Percentiles rank a stretch among this genome's conserved stretches.
These are phyloP conservation scores for Triplophysa yarkandensis DNA, from an alignment of 2,797 vertebrate species.

Conservation along the genomic window DNA sequence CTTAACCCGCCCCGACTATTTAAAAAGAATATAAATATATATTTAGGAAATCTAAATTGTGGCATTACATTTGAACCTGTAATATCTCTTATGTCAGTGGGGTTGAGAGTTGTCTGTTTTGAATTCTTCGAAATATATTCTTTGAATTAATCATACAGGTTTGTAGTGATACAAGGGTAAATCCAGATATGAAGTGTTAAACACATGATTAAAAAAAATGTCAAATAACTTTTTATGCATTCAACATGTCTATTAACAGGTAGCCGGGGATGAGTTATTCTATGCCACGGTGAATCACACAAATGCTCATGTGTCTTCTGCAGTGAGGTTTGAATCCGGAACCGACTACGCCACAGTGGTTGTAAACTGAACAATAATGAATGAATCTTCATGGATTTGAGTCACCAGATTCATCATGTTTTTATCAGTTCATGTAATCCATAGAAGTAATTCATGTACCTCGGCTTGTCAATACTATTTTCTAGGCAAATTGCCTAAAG, in stretches of 20 bases:
- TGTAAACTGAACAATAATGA: background rate
- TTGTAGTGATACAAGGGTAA: too few relatives aligned
- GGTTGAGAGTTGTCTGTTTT: too few relatives aligned
- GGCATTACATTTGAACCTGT: background rate
- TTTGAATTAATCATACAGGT: too few relatives aligned
- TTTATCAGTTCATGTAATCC: background rate
- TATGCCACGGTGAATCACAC: conserved; percentile 48
- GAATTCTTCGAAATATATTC: background rate
- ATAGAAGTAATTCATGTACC: background rate
- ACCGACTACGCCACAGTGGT: conserved; percentile 53
- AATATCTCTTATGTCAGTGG: background rate
- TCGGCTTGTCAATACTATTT: background rate
- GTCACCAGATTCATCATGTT: background rate
- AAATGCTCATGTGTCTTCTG: background rate
- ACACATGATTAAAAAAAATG: too few relatives aligned
- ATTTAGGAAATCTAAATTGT: background rate
- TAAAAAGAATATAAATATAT: background rate
- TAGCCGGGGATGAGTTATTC: conserved; percentile 41
- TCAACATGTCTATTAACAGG: conserved; percentile 16
- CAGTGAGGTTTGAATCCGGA: conserved; percentile 15
- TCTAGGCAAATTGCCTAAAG: background rate
- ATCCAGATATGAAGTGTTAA: too few relatives aligned
- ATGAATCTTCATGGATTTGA: background rate
- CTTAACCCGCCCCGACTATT: background rate
- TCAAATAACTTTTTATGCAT: too few relatives aligned